Evolutionary conservation across 2,797 vertebrate species (phyloP).

Genomic region (Ambastaia sidthimunki): DNA sequence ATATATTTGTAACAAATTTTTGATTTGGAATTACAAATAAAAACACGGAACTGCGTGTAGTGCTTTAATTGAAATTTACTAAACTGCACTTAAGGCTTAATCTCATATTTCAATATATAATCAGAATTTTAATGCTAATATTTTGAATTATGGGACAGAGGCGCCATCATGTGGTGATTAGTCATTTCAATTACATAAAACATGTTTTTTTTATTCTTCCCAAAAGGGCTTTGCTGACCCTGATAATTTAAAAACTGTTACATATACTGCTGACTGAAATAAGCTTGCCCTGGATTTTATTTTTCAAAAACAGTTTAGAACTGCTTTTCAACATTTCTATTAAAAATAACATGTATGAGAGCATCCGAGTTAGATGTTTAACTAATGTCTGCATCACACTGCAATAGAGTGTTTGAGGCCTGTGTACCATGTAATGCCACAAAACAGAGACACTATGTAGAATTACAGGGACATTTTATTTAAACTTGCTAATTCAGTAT

Average conservation of each 20-base stretch:
- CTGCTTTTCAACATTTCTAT: neutral
- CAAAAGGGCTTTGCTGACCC: neutral
- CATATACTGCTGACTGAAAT: too few relatives aligned
- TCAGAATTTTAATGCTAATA: neutral
- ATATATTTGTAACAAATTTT: neutral
- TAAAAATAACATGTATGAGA: neutral
- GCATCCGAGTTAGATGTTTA: neutral
- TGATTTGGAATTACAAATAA: neutral
- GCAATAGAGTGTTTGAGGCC: neutral
- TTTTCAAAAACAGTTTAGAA: neutral
- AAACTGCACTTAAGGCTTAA: neutral
- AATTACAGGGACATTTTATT: conserved; percentile 28
- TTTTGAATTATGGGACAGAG: neutral
- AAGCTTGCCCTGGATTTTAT: too few relatives aligned
- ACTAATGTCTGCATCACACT: neutral
- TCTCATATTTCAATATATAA: neutral
- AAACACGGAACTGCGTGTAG: neutral
- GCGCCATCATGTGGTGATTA: conserved; percentile 33
- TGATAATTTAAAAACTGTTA: neutral
- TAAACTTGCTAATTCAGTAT: neutral
- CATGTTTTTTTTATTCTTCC: neutral
- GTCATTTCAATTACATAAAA: neutral
- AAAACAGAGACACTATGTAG: conserved; percentile 14
- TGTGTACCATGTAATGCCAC: neutral
- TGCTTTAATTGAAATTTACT: neutral